Evolutionary conservation across 2,113 vertebrate genomes (phyloP), one percentile per base, ranked within the genome.

Genomic region (Indri indri): DNA sequence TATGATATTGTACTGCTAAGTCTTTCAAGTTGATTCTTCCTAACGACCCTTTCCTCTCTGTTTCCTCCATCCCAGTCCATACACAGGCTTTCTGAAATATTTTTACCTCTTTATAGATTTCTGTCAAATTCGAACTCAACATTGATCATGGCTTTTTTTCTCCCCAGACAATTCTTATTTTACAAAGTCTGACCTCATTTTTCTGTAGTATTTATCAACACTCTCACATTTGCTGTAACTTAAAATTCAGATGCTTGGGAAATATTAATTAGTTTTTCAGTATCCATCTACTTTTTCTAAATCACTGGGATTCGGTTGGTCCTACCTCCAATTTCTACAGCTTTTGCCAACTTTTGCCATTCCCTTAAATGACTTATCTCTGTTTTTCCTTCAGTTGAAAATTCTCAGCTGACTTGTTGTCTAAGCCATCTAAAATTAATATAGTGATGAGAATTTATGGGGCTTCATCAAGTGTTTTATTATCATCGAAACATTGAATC

Each of bases 381-480:
- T 85, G 14, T 89, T 95, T 95, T 90, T 52, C 22, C 34, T 68
- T 94, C 45, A 83, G 3, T 47, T 87, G 76, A 59, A 23, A 86
- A 83, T 37, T 71, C 77, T 93, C 32, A 93, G 34, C 40, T 83
- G 59, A 61, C 47, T 79, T 88, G 40, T 82, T 89, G 83, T 61
- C 9, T 83, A 91, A 93, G 10, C 59, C 45, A 71, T 87, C 32
- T 93, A 90, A 94, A 96, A 79, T 95, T 81, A 94, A 86, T 70
- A 87, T 47, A 52, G 18, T 81, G n/a, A 16, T 27, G 52, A 80
- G 50, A 52, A 47, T 8, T 71, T 61, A 63, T 50, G 37, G 42
- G 30, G 50, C 40, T 91, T 94, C n/a, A 85, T 76, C 70, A 95
- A 94, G 79, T 91, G 32, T 93, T 96, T 94, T 94, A 77, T 94